Conservation (phyloP, 2,113 vertebrate species). For the Echinops telfairi region DNA sequence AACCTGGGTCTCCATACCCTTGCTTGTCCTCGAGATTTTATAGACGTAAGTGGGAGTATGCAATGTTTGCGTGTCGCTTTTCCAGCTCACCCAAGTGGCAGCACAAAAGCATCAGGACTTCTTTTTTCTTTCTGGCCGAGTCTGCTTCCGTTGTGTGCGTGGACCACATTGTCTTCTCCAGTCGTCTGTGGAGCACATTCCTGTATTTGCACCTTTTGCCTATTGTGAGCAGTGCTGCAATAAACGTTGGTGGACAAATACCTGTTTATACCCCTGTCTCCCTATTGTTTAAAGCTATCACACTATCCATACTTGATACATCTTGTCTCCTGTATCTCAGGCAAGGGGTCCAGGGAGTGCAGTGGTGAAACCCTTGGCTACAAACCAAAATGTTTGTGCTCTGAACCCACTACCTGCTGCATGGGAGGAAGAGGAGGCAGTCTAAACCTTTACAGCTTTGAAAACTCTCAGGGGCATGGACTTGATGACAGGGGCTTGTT, state of each 20-base stretch:
- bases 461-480: no score
- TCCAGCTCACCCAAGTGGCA: neutral
- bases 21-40: neutral
- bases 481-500: neutral
- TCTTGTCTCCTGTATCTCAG: neutral
- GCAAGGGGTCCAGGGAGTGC: no score
- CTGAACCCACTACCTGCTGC: no score
- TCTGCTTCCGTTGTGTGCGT: neutral
- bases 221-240: neutral
- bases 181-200: neutral
- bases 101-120: neutral
- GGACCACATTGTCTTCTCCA: neutral
- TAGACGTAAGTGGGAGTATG: neutral
- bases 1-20: neutral
- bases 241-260: neutral
- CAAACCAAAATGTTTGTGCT: no score
- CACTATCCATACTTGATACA: no score
- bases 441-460: no score
- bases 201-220: neutral
- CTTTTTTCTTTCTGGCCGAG: neutral
- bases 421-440: no score
- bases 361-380: no score
- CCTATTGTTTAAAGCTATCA: neutral
- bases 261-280: neutral
- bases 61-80: neutral